Evolutionary conservation across 2,113 vertebrate species (phyloP).

Genomic region (Hippocampus guttulatus): DNA sequence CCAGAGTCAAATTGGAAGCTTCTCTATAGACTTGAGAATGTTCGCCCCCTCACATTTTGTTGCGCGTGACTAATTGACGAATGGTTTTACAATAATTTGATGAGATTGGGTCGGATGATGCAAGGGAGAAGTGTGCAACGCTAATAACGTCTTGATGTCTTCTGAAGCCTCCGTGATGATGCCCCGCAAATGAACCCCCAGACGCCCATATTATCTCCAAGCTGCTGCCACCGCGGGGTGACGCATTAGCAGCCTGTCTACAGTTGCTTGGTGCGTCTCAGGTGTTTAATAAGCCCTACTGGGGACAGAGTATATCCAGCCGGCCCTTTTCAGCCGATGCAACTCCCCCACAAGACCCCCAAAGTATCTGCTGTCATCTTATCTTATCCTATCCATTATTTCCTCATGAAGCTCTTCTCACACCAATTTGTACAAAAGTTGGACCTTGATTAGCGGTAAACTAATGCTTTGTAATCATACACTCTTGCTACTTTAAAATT

Average conservation of each 20-base stretch:
- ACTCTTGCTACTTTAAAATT: not conserved
- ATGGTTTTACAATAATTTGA: conserved; percentile 63
- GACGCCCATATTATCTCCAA: conserved; percentile 47
- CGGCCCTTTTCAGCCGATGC: conserved; percentile 5
- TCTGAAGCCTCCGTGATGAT: conserved; percentile 41
- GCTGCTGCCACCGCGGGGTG: conserved; percentile 38
- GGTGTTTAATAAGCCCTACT: conserved; percentile 64
- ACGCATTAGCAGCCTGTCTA: conserved; percentile 43
- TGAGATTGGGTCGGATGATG: conserved; percentile 65
- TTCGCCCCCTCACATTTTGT: conserved; percentile 50
- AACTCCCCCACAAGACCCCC: conserved; percentile 13
- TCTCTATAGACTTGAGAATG: conserved; percentile 26
- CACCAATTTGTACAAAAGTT: not conserved
- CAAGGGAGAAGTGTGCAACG: conserved; percentile 48
- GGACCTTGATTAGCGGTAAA: not conserved
- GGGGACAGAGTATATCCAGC: conserved; percentile 11
- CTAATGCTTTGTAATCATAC: not conserved
- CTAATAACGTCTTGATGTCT: conserved; percentile 61
- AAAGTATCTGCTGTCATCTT: conserved; percentile 38
- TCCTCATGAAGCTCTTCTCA: not conserved
- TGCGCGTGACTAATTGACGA: conserved; percentile 60
- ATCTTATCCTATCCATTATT: not conserved
- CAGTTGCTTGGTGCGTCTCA: conserved; percentile 39
- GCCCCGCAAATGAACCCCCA: conserved; percentile 43
- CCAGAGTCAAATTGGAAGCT: conserved; percentile 31